Base-by-base conservation (phyloP, 2,888 invertebrate genomes). In the Chironomus tentans region DNA sequence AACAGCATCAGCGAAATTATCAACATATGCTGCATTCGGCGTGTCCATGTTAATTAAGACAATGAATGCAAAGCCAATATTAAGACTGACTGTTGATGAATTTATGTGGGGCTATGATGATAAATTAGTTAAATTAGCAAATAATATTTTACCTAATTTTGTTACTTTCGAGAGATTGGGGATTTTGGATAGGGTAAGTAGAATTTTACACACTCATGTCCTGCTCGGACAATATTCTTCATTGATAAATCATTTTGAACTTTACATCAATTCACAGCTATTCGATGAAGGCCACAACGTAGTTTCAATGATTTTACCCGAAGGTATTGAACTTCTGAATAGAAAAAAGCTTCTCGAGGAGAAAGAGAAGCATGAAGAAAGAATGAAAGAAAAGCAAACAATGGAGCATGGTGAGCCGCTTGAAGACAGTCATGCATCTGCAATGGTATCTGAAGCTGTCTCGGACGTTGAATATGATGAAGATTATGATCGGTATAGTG, bases 41-140 rank as follows among this genome's bases (percentile, higher is more conserved):
- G 84, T 92, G 72, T 85, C 88, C 70, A 83, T 90, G 6, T 79
- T 92, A 76, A 83, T 87, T 2, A 84, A 84, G 56, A 84, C 85
- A 15, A 79, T 91, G 28, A 84, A 87, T 76, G 85, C 90, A 0
- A 82, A 89, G 79, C 86, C 91, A 0, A 88, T 94, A 77, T 81
- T 92, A 15, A 86, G 87, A 28, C 80, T 91, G 48, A 86, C 88
- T 0, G 89, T 90, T 0, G 83, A 91, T 76, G 90, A 93, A 38
- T 91, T 90, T 80, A 83, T 94, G 13, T 94, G 93, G 92, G 94
- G 94, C 0, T 94, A 93, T 81, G 88, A 92, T 1, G 94, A 95
- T 80, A 86, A 87, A 0, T 81, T 95, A 65, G 88, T 95, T 70
- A 84, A 85, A 1, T 81, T 93, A 47, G 93, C 92, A 0, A 88